A percentile compares a stretch with the other conserved stretches of the same genome.
Conservation (phyloP, 2,888 invertebrate genomes). For the Cordilura impudica region DNA sequence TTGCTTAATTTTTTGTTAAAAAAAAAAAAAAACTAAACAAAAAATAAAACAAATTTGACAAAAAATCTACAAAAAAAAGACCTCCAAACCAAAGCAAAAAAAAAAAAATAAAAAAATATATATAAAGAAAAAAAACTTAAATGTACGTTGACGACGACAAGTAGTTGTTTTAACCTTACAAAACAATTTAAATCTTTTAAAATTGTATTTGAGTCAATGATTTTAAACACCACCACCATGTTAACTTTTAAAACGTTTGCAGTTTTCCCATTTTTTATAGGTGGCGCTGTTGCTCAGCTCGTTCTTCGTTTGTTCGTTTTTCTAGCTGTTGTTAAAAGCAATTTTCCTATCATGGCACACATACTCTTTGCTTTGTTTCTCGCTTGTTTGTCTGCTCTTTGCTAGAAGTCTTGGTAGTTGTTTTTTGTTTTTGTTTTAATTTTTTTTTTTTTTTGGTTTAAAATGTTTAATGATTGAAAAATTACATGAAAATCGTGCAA, state of each 20-base stretch:
- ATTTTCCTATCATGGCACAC: constrained; percentile 63
- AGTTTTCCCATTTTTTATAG: constrained; percentile 14
- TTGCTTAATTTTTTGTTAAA: constrained; percentile 38
- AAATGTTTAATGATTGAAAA: constrained; percentile 67
- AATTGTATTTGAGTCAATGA: constrained; percentile 30
- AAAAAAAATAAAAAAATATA: constrained; percentile 20
- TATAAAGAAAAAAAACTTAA: constrained; percentile 10
- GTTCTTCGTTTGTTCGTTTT: constrained; percentile 25
- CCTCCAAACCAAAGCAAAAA: neutral
- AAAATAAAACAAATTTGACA: constrained; percentile 57
- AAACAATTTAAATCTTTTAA: constrained; percentile 55
- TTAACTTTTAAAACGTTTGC: constrained; percentile 22
- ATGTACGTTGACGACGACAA: constrained; percentile 42
- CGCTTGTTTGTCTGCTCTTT: neutral
- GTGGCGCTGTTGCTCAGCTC: constrained; percentile 8
- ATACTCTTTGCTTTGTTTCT: constrained; percentile 63
- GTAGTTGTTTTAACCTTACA: constrained; percentile 54
- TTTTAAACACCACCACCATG: neutral
- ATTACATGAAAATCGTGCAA: constrained; percentile 76
- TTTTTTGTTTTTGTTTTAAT: constrained; percentile 1
- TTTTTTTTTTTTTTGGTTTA: constrained; percentile 18
- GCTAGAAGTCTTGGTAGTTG: constrained; percentile 14
- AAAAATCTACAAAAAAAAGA: constrained; percentile 20
- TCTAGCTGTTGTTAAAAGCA: constrained; percentile 64
- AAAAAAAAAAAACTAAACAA: neutral